These are phyloP conservation scores for Pollenia angustigena DNA, from an alignment of 2,888 invertebrate genomes.

Conservation along the genomic window DNA sequence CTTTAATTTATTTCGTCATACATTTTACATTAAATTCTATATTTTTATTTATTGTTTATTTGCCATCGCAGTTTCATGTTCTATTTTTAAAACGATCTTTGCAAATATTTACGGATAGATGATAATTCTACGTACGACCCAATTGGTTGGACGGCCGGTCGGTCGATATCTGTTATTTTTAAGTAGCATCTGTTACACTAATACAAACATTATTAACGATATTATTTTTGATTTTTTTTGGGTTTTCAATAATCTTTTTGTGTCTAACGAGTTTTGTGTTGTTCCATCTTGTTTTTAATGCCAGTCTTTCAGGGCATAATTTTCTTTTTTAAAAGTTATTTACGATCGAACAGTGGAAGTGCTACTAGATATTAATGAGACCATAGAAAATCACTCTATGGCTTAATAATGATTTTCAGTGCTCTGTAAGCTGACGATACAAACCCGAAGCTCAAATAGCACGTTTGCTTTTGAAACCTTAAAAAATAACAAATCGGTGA, in stretches of 20 bases:
- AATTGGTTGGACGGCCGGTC: neutral
- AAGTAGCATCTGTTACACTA: constrained; percentile 5
- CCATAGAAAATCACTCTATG: too few relatives aligned
- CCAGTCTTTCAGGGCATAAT: too few relatives aligned
- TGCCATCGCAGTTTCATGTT: constrained; percentile 33
- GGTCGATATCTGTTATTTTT: neutral
- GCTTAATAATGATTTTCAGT: too few relatives aligned
- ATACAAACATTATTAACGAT: constrained; percentile 2
- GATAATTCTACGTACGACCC: constrained; percentile 45
- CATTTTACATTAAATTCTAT: constrained; percentile 7
- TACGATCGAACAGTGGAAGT: too few relatives aligned
- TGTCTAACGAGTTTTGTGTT: too few relatives aligned
- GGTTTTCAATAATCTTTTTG: constrained; percentile 5
- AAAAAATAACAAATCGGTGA: too few relatives aligned
- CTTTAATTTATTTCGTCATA: constrained; percentile 46
- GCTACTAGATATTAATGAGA: too few relatives aligned
- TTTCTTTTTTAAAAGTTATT: too few relatives aligned
- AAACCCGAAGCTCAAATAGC: too few relatives aligned
- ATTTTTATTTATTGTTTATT: constrained; percentile 52
- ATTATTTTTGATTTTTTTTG: neutral
- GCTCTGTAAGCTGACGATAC: too few relatives aligned
- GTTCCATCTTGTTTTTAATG: neutral
- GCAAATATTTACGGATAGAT: constrained; percentile 47
- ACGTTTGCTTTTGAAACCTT: too few relatives aligned
- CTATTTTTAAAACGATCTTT: constrained; percentile 59